Base-by-base conservation (phyloP, 1,140 invertebrate species). In the Cydia strobilella region DNA sequence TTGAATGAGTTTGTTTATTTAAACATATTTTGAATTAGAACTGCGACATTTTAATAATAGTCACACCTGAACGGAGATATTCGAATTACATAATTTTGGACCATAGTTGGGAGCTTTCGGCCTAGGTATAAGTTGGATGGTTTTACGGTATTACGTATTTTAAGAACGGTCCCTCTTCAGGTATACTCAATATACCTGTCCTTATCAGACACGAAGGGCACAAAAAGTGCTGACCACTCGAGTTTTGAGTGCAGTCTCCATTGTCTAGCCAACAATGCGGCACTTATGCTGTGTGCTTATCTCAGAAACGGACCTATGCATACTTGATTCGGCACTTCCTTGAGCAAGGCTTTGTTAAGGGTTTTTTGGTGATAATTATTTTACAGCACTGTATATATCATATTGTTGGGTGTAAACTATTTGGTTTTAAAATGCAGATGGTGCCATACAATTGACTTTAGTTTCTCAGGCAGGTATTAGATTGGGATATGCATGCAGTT, bases 131-230 rank as follows among this genome's bases (percentile, higher is more conserved):
- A 7, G 2, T 39, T 39, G 35, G 5, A 6, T 6, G 35, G 35
- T 39, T 39, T 45, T 42, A 42, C 7, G 10, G 12, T 5, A 51
- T 82, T 82, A 86, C 86, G 86, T 79, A 76, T 83, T 65, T 77
- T 79, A 82, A 75, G 80, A 84, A 84, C 20, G 20, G 18, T 0
- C 54, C 20, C 54, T 12, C 15, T 23, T 3, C 54, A 59, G 54
- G 54, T 59, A 59, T 20, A 10, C 7, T 59, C 54, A 20, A 18
- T 69, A 69, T 69, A 69, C 65, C 77, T 75, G 80, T 78, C 74
- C 76, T 71, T 75, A 82, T 80, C 79, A 82, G 80, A 82, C 82
- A 75, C 69, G 45, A 45, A n/a, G 10, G n/a, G 48, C 20, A 48
- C 66, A 73, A 74, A 77, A 77, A 77, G 72, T 48, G 66, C 54